Conservation (phyloP, 30 jellyfish, hydroid and myxozoan genomes). For the Sanderia malayensis region DNA sequence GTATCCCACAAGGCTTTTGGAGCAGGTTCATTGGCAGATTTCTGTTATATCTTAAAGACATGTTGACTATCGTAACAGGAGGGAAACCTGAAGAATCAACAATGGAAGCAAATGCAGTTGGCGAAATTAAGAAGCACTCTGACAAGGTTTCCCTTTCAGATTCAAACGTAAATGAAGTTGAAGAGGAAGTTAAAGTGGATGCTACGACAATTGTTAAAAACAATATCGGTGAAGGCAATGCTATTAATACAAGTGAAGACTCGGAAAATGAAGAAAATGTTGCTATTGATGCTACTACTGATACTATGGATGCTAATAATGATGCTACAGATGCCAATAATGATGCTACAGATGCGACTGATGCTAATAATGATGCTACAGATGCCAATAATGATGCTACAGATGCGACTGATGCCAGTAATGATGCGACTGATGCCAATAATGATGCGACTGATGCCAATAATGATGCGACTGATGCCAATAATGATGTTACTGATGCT, state of each 20-base stretch:
- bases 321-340: too few relatives aligned
- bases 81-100: neutral
- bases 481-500: neutral
- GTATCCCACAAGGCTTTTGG: conserved; percentile 97
- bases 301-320: too few relatives aligned
- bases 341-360: too few relatives aligned
- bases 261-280: too few relatives aligned
- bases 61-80: conserved; percentile 38
- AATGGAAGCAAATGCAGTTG: too few relatives aligned
- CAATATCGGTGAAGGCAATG: neutral
- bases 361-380: too few relatives aligned
- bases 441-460: neutral
- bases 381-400: neutral
- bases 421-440: neutral
- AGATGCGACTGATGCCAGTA: neutral
- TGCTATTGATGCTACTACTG: too few relatives aligned
- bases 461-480: neutral
- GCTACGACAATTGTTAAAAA: neutral
- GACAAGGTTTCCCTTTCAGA: too few relatives aligned
- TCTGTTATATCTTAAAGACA: conserved; percentile 64
- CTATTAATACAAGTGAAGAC: too few relatives aligned
- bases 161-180: too few relatives aligned
- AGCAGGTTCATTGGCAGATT: conserved; percentile 83
- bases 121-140: too few relatives aligned
- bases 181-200: too few relatives aligned